These are phyloP conservation scores for Drosophila suzukii DNA, from an alignment of 1,140 invertebrate genomes.

Conservation along the genomic window DNA sequence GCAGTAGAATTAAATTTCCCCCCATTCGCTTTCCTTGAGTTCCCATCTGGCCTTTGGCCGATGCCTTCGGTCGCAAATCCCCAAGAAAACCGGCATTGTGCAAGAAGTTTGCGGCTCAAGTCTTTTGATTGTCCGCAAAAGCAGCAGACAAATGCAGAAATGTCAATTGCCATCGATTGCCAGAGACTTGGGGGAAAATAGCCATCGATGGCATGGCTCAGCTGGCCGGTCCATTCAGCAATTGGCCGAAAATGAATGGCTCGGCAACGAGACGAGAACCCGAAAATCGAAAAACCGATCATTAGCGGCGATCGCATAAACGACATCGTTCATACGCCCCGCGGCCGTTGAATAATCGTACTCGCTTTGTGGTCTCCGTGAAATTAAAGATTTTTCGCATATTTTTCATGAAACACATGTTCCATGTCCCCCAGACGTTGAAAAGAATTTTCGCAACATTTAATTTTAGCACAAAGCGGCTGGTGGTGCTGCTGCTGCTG, in stretches of 20 bases:
- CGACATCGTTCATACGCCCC: slow-evolving; percentile 72
- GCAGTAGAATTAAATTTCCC: background rate
- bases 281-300: slow-evolving; percentile 46
- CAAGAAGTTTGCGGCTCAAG: slow-evolving; percentile 47
- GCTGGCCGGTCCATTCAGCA: slow-evolving; percentile 39
- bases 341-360: slow-evolving; percentile 56
- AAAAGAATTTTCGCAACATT: slow-evolving; percentile 82
- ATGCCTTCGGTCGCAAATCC: background rate
- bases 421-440: slow-evolving; percentile 56
- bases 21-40: slow-evolving; percentile 22
- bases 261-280: slow-evolving; percentile 12
- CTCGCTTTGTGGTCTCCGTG: slow-evolving; percentile 64
- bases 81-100: slow-evolving; percentile 17
- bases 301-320: slow-evolving; percentile 65
- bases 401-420: slow-evolving; percentile 69
- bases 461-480: slow-evolving; percentile 71
- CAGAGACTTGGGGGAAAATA: slow-evolving; percentile 49
- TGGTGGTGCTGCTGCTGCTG: slow-evolving; percentile 9
- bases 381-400: slow-evolving; percentile 80
- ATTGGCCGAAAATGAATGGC: slow-evolving; percentile 47
- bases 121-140: slow-evolving; percentile 44
- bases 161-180: slow-evolving; percentile 48
- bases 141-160: slow-evolving; percentile 28
- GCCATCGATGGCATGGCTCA: slow-evolving; percentile 33
- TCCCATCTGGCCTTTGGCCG: background rate